Evolutionary conservation across 2,113 vertebrate species (phyloP).

Genomic region (Dolichotis patagonum): DNA sequence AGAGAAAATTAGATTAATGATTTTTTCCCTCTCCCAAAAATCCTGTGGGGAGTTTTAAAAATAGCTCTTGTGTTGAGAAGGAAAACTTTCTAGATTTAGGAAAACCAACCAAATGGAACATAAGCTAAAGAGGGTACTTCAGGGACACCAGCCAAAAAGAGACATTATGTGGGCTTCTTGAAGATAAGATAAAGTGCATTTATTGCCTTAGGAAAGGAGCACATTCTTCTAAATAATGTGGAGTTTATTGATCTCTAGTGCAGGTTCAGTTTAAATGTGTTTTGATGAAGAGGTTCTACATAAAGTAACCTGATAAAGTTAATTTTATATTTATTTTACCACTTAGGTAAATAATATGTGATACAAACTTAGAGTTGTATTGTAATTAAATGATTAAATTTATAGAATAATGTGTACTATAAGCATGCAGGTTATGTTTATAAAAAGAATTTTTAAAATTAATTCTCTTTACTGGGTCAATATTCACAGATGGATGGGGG

Average conservation of each 20-base stretch:
- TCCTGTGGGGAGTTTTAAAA: neutral
- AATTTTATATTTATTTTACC: conserved; percentile 65
- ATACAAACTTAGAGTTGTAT: neutral
- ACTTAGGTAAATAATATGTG: neutral
- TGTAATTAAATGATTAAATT: neutral
- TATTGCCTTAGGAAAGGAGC: conserved; percentile 83
- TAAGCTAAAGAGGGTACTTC: neutral
- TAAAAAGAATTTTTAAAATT: neutral
- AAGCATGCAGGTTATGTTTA: neutral
- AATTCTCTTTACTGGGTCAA: neutral
- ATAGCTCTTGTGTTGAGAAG: neutral
- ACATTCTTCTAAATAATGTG: conserved; percentile 77
- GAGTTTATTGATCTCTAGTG: conserved; percentile 76
- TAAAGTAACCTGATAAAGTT: conserved; percentile 69
- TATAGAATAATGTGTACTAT: neutral
- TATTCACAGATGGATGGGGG: neutral
- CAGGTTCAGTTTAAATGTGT: conserved; percentile 70
- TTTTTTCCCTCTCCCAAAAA: neutral
- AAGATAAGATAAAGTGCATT: conserved; percentile 80
- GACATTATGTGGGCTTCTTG: conserved; percentile 73
- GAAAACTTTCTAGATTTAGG: neutral
- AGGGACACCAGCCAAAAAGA: conserved; percentile 58
- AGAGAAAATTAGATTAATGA: neutral
- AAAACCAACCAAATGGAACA: conserved; percentile 24
- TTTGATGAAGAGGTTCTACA: conserved; percentile 65